Conservation (phyloP, 2,888 invertebrate genomes). For the Diarsia dahlii region DNA sequence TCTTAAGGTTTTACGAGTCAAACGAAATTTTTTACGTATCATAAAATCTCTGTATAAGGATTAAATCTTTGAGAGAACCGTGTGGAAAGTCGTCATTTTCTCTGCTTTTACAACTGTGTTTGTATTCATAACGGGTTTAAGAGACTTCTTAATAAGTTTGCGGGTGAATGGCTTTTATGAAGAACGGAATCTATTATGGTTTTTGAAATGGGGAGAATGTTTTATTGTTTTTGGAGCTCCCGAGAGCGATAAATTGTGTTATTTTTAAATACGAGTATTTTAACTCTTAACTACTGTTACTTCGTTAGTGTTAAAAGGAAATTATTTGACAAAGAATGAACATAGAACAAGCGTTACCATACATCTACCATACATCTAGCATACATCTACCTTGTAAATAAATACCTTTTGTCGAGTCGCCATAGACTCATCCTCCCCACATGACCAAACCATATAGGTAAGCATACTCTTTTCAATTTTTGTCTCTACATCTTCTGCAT, state of each 20-base stretch:
- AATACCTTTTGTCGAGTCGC: no score
- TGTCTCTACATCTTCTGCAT: no score
- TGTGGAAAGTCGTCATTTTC: slow-evolving; percentile 62
- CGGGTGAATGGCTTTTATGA: slow-evolving; percentile 23
- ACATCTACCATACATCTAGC: no score
- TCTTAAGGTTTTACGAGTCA: slow-evolving; percentile 43
- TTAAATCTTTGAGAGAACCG: slow-evolving; percentile 49
- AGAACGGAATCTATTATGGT: slow-evolving; percentile 18
- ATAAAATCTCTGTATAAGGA: slow-evolving; percentile 49
- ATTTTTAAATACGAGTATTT: not conserved
- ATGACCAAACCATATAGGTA: no score
- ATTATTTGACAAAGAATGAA: no score
- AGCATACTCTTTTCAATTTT: no score
- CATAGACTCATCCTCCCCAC: no score
- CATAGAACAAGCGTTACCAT: no score
- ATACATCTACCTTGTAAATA: no score
- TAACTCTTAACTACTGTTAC: not conserved
- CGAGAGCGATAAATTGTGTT: not conserved
- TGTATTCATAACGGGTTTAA: slow-evolving; percentile 65
- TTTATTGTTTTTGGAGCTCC: not conserved
- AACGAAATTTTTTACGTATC: slow-evolving; percentile 46
- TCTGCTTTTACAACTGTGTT: slow-evolving; percentile 50
- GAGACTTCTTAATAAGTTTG: slow-evolving; percentile 44
- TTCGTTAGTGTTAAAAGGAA: not conserved
- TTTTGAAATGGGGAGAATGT: not conserved